Evolutionary conservation across 2,888 invertebrate species (phyloP), one percentile per base, ranked within the genome.

Genomic region (Dasypogon diadema): DNA sequence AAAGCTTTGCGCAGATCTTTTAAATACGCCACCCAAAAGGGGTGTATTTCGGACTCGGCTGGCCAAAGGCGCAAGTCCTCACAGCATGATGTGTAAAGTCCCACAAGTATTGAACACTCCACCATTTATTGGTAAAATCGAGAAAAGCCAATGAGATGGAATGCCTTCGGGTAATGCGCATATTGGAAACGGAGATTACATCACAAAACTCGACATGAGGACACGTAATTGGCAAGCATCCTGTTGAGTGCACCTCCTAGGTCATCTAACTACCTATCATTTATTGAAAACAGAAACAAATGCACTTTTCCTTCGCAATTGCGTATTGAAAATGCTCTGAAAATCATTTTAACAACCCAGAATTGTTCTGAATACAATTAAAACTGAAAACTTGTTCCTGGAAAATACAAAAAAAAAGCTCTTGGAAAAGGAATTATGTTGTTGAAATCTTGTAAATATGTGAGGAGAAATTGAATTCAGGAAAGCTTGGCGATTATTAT

Each of bases 401-500:
- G 24, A 65, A 65, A n/a, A n/a, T n/a, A n/a, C n/a, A n/a, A n/a
- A n/a, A 42, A 42, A 42, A 42, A 42, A n/a, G 46, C 46, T 46
- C 46, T 46, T 18, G 65, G 42, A n/a, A 26, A 65, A 65, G 65
- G 65, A 65, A 65, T 65, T 65, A 65, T 65, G 65, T 65, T 65
- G 65, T 65, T 65, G 65, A 65, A 65, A 46, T 37, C 48, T 37
- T 21, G 24, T 46, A 37, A 46, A 65, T 46, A 65, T 16, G 22
- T 22, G 42, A 46, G 14, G 46, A 65, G 48, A 46, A 48, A 65
- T 65, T 65, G 65, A 65, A 65, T 65, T 46, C 37, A 46, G 65
- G 60, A 65, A 65, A 65, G 65, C 65, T 65, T 26, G n/a, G 48
- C 37, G 65, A 65, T 65, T 65, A 65, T 65, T 65, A 65, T 65